A percentile compares a stretch with the other conserved stretches of the same genome.
Evolutionary conservation across 1,140 invertebrate genomes (phyloP).

Genomic region (Whitmania pigra): DNA sequence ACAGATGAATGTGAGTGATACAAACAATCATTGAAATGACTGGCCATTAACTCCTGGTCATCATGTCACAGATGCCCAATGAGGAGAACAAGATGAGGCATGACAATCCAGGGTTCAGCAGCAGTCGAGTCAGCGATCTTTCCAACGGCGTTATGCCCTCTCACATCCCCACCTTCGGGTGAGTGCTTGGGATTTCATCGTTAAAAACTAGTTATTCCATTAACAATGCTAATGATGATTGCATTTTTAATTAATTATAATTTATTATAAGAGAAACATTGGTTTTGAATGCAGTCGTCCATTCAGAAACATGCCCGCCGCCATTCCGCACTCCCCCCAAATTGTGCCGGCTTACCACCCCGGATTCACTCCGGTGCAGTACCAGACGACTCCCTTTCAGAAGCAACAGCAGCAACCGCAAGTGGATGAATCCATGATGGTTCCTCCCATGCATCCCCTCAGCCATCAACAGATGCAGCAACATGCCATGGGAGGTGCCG

Average conservation of each 20-base stretch:
- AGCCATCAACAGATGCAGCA: slow-evolving; percentile 1
- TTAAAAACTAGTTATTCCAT: too few relatives aligned
- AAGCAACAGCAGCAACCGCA: too few relatives aligned
- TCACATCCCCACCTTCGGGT: neutral
- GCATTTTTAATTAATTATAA: too few relatives aligned
- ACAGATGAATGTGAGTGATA: too few relatives aligned
- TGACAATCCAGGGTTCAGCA: neutral
- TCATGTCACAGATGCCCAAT: neutral
- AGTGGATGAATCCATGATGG: too few relatives aligned
- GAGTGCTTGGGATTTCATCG: too few relatives aligned
- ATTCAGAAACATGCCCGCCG: neutral
- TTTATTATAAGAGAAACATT: too few relatives aligned
- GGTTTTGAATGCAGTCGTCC: neutral
- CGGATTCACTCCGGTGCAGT: neutral
- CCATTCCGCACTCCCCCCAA: neutral
- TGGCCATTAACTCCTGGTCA: too few relatives aligned
- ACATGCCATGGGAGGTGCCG: too few relatives aligned
- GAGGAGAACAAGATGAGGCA: neutral
- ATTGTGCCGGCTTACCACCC: neutral
- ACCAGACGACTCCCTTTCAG: neutral
- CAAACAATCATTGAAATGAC: too few relatives aligned
- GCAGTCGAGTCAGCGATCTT: neutral
- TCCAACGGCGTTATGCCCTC: neutral
- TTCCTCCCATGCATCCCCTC: neutral
- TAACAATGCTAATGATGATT: too few relatives aligned